Evolutionary conservation across 2,113 vertebrate genomes (phyloP), one percentile per base, ranked within the genome.

Genomic region (Accipiter cooperii): DNA sequence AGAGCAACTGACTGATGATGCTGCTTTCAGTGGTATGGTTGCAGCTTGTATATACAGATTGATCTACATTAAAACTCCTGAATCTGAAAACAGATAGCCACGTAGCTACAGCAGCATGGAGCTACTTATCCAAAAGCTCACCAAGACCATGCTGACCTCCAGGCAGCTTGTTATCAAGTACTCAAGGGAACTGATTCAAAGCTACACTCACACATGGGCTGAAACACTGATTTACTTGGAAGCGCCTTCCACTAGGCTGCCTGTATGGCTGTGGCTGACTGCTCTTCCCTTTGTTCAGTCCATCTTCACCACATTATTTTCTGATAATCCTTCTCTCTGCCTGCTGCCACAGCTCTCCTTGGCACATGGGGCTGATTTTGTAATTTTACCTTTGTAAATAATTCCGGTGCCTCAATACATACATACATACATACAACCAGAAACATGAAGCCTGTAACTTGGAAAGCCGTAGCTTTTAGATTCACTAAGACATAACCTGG

Each of bases 1-100:
- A 29, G 49, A 42, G 69, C 2, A 0, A 44, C 55, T 68, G 84
- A 6, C 22, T 15, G 73, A 9, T 1, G 0, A 34, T 0, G 0
- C 14, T 5, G 55, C 57, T 60, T 42, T 47, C 93, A 76, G 60
- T 6, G 4, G 3, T 1, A 21, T 4, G n/a, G 65, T 6, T 71
- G 80, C 68, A 40, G 36, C 55, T 19, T 25, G 44, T 65, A 28
- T 25, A 28, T 52, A 57, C 31, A 34, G 68, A 68, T 33, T 86
- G 89, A 81, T 84, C 80, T 28, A 6, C 51, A 15, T 18, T 70
- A 82, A 55, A 60, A 52, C 64, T 75, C 76, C 73, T 60, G 76
- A 78, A 42, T 31, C 55, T 68, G 60, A 64, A 84, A 91, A 47
- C 60, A 78, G 47, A 49, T 68, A 87, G 40, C 60, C 47, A 21